A percentile compares a stretch with the other conserved stretches of the same genome.
These are phyloP conservation scores for Micrastur ruficollis DNA, from an alignment of 2,797 vertebrate species.

Conservation along the genomic window DNA sequence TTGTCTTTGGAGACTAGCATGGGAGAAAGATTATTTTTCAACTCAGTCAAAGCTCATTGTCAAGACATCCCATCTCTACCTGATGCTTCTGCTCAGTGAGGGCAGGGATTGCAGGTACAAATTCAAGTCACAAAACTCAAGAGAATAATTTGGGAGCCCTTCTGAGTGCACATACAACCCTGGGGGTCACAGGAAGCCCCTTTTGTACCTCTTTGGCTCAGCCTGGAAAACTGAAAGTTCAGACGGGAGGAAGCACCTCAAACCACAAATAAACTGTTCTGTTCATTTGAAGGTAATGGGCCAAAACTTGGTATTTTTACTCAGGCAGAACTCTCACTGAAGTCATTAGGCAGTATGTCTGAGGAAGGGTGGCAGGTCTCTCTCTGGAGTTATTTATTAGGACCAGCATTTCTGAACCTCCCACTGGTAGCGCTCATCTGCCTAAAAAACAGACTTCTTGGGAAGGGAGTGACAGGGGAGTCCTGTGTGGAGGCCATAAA, in stretches of 20 bases:
- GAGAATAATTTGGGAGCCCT: neutral
- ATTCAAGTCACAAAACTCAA: neutral
- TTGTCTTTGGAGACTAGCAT: neutral
- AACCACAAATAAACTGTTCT: conserved; percentile 43
- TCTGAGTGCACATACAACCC: neutral
- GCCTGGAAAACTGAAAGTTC: neutral
- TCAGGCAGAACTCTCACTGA: conserved; percentile 16
- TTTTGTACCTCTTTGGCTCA: neutral
- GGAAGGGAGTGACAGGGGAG: neutral
- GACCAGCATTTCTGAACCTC: neutral
- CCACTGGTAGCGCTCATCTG: neutral
- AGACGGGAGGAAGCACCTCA: conserved; percentile 33
- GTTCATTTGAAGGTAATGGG: conserved; percentile 44
- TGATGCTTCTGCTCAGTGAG: neutral
- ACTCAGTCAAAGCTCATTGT: neutral
- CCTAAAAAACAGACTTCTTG: neutral
- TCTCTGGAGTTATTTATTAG: neutral
- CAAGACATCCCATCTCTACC: neutral
- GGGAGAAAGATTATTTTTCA: neutral
- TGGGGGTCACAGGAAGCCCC: neutral
- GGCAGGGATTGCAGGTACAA: neutral
- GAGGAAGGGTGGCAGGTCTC: neutral
- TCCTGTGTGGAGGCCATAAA: conserved; percentile 23
- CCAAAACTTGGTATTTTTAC: conserved; percentile 16
- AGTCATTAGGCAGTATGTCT: neutral